These are phyloP conservation scores for Cetoscarus ocellatus DNA, from an alignment of 2,797 vertebrate genomes.

Conservation along the genomic window DNA sequence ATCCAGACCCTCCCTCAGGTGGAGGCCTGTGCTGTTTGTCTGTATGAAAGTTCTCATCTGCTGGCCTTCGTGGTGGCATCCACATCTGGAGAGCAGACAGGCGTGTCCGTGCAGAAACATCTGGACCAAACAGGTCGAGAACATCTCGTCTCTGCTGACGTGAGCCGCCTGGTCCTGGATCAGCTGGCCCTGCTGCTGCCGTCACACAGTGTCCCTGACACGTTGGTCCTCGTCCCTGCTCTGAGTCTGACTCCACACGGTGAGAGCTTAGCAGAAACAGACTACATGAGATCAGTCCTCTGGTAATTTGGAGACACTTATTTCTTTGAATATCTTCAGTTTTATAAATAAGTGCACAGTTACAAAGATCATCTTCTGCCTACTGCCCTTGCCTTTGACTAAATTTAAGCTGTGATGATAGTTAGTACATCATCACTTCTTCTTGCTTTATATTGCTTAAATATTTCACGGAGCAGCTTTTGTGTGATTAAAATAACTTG, in stretches of 20 bases:
- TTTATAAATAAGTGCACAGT: no score
- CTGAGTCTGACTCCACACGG: slow-evolving; percentile 91
- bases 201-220: slow-evolving; percentile 88
- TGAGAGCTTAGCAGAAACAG: slow-evolving; percentile 64
- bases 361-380: no score
- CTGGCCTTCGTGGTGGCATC: slow-evolving; percentile 88
- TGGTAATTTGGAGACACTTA: no score
- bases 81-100: slow-evolving; percentile 32
- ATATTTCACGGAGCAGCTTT: no score
- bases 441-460: no score
- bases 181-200: slow-evolving; percentile 82
- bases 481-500: no score
- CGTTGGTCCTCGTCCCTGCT: slow-evolving; percentile 85
- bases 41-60: slow-evolving; percentile 85
- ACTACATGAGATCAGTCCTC: no score
- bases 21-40: slow-evolving; percentile 88
- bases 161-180: slow-evolving; percentile 72
- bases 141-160: slow-evolving; percentile 1
- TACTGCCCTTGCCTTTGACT: no score
- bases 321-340: no score
- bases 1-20: slow-evolving; percentile 85
- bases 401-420: no score
- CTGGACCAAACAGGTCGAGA: background rate
- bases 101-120: slow-evolving; percentile 11
- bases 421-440: no score